A percentile compares a stretch with the other conserved stretches of the same genome.
Evolutionary conservation across 2,113 vertebrate species (phyloP).

Genomic region (Callospermophilus lateralis): DNA sequence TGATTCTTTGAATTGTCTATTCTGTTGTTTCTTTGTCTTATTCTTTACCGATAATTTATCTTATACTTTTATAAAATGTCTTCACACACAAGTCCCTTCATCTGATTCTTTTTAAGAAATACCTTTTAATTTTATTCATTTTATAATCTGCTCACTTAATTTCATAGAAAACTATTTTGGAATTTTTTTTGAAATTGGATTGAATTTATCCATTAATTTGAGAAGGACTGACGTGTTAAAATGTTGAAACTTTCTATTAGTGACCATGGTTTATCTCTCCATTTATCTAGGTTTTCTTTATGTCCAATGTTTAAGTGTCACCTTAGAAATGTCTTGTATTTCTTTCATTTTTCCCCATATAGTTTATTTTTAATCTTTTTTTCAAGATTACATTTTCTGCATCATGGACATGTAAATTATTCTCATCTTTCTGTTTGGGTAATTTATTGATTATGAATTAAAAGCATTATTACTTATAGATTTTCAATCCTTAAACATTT

Average conservation of each 20-base stretch:
- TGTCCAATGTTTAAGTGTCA: neutral
- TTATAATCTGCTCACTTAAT: neutral
- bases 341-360: neutral
- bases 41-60: neutral
- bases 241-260: neutral
- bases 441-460: neutral
- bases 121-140: neutral
- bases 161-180: neutral
- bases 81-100: neutral
- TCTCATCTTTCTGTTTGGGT: neutral
- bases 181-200: neutral
- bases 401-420: neutral
- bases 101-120: neutral
- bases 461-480: neutral
- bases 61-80: neutral
- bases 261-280: neutral
- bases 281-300: neutral
- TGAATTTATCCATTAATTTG: constrained; percentile 13
- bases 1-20: neutral
- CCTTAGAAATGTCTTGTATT: neutral
- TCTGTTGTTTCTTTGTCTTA: neutral
- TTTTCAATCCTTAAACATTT: neutral
- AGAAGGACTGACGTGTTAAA: neutral
- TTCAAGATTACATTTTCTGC: neutral
- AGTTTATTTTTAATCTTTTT: neutral